phyloP scores from a whole-genome alignment of 2,888 invertebrate genomes.

The Cephus rjabovi region DNA sequence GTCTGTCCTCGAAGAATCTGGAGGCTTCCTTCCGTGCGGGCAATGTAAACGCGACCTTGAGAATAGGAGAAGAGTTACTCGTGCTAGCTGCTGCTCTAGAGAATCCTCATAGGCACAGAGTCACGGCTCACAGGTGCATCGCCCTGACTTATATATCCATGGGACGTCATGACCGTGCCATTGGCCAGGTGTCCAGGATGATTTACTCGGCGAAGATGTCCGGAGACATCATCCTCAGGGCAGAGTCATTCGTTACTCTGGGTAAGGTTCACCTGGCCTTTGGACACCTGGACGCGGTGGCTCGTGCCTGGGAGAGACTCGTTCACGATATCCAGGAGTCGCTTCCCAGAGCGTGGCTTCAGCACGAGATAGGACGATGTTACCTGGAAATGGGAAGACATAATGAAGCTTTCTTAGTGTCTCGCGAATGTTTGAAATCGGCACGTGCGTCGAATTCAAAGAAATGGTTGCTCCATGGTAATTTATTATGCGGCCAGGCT shows the following conservation, averaged over 20 bases:
- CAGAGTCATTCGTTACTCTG: conserved; percentile 44
- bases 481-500: conserved; percentile 48
- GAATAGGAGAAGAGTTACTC: conserved; percentile 42
- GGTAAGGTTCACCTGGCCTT: conserved; percentile 56
- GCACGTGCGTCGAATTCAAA: conserved; percentile 39
- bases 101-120: conserved; percentile 38
- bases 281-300: conserved; percentile 49
- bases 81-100: conserved; percentile 28
- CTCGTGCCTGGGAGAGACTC: conserved; percentile 48
- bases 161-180: conserved; percentile 53
- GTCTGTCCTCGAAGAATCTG: conserved; percentile 34
- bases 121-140: conserved; percentile 43
- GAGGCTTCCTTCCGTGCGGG: conserved; percentile 38
- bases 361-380: conserved; percentile 51
- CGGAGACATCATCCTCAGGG: conserved; percentile 30
- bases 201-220: conserved; percentile 41
- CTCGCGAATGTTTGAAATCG: conserved; percentile 36
- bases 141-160: conserved; percentile 44
- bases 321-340: conserved; percentile 29
- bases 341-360: conserved; percentile 41
- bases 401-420: conserved; percentile 36
- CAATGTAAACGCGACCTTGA: conserved; percentile 32
- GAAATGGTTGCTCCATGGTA: conserved; percentile 53
- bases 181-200: conserved; percentile 42
- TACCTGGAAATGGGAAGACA: conserved; percentile 47